These are phyloP conservation scores for Helicoverpa zea DNA, from an alignment of 1,140 invertebrate species.

Conservation along the genomic window DNA sequence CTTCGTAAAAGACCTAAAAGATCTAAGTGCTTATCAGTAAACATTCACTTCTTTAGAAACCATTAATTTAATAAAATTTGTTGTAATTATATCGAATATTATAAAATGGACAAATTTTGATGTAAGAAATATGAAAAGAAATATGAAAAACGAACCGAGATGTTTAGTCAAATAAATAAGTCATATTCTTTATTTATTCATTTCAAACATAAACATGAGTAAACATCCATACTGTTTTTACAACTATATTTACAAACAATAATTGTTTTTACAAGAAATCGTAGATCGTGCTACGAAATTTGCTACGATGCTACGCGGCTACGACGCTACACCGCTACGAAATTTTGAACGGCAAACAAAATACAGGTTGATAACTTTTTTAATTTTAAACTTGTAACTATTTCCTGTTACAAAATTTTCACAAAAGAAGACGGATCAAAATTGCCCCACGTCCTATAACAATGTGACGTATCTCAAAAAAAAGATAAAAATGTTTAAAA, in stretches of 20 bases:
- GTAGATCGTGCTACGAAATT: conserved; percentile 29
- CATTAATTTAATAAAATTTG: neutral
- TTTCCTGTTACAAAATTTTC: neutral
- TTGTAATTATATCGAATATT: neutral
- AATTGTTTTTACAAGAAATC: neutral
- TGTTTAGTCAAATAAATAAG: neutral
- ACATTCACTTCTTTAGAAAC: neutral
- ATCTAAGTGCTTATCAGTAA: conserved; percentile 8
- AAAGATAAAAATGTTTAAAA: too few relatives aligned
- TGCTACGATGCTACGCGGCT: neutral
- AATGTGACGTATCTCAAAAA: too few relatives aligned
- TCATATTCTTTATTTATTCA: neutral
- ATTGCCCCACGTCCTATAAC: too few relatives aligned
- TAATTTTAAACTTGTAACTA: neutral
- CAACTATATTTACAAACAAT: neutral
- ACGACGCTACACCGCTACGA: neutral
- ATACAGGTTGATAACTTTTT: neutral
- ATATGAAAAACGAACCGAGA: too few relatives aligned
- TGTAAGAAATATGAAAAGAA: neutral
- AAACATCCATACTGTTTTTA: neutral
- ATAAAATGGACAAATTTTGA: neutral
- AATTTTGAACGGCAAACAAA: neutral
- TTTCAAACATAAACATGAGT: neutral
- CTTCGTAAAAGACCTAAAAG: neutral
- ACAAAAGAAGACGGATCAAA: too few relatives aligned